Percentiles rank a stretch among this genome's conserved stretches.
These are phyloP conservation scores for Drosophila melanocephala DNA, from an alignment of 2,888 invertebrate species.

Conservation along the genomic window DNA sequence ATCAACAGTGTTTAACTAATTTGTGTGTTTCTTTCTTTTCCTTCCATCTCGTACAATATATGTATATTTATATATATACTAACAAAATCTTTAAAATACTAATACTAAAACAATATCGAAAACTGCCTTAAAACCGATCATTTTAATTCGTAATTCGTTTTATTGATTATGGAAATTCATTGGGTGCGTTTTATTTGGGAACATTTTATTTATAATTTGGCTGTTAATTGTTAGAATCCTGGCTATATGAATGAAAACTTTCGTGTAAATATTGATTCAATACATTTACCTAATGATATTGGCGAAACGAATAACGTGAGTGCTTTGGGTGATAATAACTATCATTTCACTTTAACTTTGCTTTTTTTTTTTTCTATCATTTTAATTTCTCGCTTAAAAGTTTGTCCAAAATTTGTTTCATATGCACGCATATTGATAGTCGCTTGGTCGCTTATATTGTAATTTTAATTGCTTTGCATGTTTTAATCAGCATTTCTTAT, in stretches of 20 bases:
- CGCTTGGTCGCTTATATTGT: conserved; percentile 2
- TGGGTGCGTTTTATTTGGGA: conserved; percentile 48
- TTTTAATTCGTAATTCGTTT: conserved; percentile 35
- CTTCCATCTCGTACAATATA: conserved; percentile 52
- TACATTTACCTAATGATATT: conserved; percentile 96
- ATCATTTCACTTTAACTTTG: conserved; percentile 24
- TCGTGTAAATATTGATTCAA: conserved; percentile 96
- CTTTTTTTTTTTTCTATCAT: conserved; percentile 29
- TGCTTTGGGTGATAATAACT: conserved; percentile 72
- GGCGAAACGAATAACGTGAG: conserved; percentile 96
- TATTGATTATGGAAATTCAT: conserved; percentile 46
- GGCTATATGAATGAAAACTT: conserved; percentile 99
- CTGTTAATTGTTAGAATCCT: conserved; percentile 89
- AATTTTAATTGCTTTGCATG: conserved; percentile 59
- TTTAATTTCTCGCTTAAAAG: conserved; percentile 24
- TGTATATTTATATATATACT: conserved; percentile 30
- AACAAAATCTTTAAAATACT: conserved; percentile 24
- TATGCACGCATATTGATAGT: conserved; percentile 19
- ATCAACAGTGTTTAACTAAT: conserved; percentile 73
- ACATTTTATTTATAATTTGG: conserved; percentile 34
- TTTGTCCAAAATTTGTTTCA: conserved; percentile 7
- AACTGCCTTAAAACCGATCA: conserved; percentile 30
- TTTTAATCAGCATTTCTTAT: conserved; percentile 5
- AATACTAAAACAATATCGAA: conserved; percentile 14
- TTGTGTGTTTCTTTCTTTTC: conserved; percentile 74